phyloP scores from a whole-genome alignment of 2,797 vertebrate genomes.

The Characodon lateralis region DNA sequence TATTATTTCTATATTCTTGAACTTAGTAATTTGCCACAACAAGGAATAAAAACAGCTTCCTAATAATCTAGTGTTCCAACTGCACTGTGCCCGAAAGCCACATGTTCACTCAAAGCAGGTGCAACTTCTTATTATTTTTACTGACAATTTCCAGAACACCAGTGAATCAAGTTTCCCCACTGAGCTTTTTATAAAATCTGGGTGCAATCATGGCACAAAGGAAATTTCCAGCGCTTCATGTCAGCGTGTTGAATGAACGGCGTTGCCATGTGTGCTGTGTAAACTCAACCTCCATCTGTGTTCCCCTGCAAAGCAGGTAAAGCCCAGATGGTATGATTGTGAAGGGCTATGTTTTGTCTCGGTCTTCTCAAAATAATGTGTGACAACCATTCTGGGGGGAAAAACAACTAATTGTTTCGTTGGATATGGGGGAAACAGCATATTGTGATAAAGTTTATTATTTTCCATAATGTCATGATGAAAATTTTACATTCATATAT shows the following conservation, averaged over 20 bases:
- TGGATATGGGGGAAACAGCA: conserved; percentile 20
- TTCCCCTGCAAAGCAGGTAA: conserved; percentile 54
- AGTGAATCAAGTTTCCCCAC: conserved; percentile 64
- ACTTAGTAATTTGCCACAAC: background rate
- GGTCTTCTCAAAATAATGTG: conserved; percentile 1
- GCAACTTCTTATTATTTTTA: conserved; percentile 51
- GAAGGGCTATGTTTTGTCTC: conserved; percentile 63
- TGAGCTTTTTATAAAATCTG: conserved; percentile 59
- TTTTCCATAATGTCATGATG: too few relatives aligned
- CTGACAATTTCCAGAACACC: conserved; percentile 66
- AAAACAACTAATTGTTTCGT: conserved; percentile 5
- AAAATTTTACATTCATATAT: too few relatives aligned
- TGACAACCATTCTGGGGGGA: background rate
- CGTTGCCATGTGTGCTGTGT: conserved; percentile 68
- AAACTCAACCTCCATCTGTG: conserved; percentile 64
- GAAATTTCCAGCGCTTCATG: conserved; percentile 72
- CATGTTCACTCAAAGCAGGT: conserved; percentile 68
- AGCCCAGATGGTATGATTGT: conserved; percentile 68
- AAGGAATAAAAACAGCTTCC: conserved; percentile 10
- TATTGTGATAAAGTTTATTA: too few relatives aligned
- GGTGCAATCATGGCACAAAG: conserved; percentile 60
- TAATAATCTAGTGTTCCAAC: background rate
- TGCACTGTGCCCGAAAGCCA: background rate
- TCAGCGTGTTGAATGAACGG: conserved; percentile 63
- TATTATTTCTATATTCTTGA: background rate